Evolutionary conservation across 2,888 invertebrate species (phyloP).

Genomic region (Gonocerus acuteangulatus): DNA sequence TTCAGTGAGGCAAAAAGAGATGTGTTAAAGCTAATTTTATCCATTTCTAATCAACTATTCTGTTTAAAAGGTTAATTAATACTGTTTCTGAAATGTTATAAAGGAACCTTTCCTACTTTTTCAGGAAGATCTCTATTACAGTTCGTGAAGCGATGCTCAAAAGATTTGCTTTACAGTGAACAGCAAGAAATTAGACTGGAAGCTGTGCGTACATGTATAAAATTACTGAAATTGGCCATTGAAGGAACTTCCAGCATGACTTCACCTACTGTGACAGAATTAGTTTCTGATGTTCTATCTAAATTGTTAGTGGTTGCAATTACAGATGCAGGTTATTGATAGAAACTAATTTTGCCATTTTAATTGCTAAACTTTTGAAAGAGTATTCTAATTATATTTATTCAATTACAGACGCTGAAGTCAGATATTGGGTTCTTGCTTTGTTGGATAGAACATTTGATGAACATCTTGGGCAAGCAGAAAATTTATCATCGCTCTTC

Average conservation of each 20-base stretch:
- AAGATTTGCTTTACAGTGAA: conserved; percentile 82
- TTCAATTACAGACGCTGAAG: conserved; percentile 82
- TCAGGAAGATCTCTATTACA: conserved; percentile 74
- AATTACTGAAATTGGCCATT: conserved; percentile 76
- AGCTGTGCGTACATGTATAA: conserved; percentile 89
- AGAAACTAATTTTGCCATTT: not conserved
- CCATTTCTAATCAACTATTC: too few relatives aligned
- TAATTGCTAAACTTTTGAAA: too few relatives aligned
- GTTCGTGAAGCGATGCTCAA: conserved; percentile 87
- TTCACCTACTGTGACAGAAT: conserved; percentile 75
- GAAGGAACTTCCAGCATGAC: conserved; percentile 54
- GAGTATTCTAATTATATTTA: too few relatives aligned
- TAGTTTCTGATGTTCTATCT: conserved; percentile 84
- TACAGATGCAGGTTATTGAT: conserved; percentile 70
- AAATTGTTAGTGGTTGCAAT: conserved; percentile 88
- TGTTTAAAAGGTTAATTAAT: too few relatives aligned
- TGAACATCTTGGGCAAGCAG: conserved; percentile 89
- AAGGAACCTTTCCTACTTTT: conserved; percentile 2
- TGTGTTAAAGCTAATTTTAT: too few relatives aligned
- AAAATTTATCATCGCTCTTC: conserved; percentile 85
- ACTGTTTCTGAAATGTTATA: too few relatives aligned
- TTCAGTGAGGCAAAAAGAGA: too few relatives aligned
- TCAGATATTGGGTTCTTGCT: conserved; percentile 84
- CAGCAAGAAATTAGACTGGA: conserved; percentile 86
- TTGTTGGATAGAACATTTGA: conserved; percentile 89